phyloP scores from a whole-genome alignment of 2,888 invertebrate species.

The Gibbula magus region DNA sequence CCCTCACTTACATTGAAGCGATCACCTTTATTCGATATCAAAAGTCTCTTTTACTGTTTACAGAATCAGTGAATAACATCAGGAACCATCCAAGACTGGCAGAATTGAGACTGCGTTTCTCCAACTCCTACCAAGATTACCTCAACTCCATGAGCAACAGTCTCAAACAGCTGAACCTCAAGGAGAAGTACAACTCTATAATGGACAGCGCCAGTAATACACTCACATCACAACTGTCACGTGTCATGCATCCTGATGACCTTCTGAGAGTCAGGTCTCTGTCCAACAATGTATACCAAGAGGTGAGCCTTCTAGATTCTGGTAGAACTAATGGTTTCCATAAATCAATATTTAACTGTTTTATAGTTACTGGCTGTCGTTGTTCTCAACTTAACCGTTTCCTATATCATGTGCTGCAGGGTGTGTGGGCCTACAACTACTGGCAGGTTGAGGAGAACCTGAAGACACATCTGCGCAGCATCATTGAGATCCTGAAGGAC shows the following conservation, averaged over 20 bases:
- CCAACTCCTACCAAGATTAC: slow-evolving; percentile 7
- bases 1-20: not conserved
- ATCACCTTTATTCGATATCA: not conserved
- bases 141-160: not conserved
- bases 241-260: not conserved
- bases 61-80: not conserved
- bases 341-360: not conserved
- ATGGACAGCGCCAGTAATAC: not conserved
- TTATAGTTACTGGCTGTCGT: not conserved
- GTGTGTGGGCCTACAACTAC: slow-evolving; percentile 55
- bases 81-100: slow-evolving; percentile 16
- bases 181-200: no score
- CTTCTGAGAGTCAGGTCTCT: not conserved
- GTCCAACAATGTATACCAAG: slow-evolving; percentile 10
- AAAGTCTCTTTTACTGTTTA: not conserved
- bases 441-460: slow-evolving; percentile 56
- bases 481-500: slow-evolving; percentile 36
- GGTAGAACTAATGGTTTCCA: not conserved
- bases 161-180: not conserved
- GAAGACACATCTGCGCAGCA: slow-evolving; percentile 36
- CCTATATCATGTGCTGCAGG: slow-evolving; percentile 43
- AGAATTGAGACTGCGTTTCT: not conserved
- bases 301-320: not conserved
- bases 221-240: not conserved
- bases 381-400: not conserved